Conservation (phyloP, 2,797 vertebrate species). For the Dipus sagitta region DNA sequence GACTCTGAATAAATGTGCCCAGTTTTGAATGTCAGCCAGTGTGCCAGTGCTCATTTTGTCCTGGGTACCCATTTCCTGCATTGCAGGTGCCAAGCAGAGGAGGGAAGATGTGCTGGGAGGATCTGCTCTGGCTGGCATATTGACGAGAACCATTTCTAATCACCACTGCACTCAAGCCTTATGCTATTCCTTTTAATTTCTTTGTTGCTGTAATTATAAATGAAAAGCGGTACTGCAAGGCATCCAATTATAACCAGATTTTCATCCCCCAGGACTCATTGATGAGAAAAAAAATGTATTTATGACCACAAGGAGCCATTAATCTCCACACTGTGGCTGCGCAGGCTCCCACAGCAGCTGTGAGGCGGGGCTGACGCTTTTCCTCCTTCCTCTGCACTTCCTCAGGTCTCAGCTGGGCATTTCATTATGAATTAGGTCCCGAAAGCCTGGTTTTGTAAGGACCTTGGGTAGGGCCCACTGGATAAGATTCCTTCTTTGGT, state of each 20-base stretch:
- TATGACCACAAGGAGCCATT: constrained; percentile 54
- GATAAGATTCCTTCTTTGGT: constrained; percentile 12
- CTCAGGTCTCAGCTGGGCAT: background rate
- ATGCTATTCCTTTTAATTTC: constrained; percentile 63
- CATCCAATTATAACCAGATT: constrained; percentile 76
- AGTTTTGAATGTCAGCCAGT: background rate
- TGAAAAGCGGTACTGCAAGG: constrained; percentile 74
- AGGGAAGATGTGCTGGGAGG: background rate
- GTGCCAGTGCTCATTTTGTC: background rate
- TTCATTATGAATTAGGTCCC: constrained; percentile 40
- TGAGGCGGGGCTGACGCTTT: background rate
- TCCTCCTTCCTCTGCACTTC: background rate
- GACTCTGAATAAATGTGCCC: background rate
- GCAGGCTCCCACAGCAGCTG: background rate
- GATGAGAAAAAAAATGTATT: constrained; percentile 64
- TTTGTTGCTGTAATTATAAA: constrained; percentile 69
- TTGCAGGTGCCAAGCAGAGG: background rate
- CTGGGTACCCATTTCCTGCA: fast-evolving
- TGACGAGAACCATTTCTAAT: background rate
- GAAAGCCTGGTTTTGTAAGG: constrained; percentile 49
- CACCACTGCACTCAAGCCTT: background rate
- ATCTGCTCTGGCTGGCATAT: background rate
- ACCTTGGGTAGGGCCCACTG: constrained; percentile 35
- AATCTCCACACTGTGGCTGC: constrained; percentile 32
- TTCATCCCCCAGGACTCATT: constrained; percentile 54